phyloP scores from a whole-genome alignment of 30 jellyfish, hydroid and myxozoan species.

The Hydra vulgaris region DNA sequence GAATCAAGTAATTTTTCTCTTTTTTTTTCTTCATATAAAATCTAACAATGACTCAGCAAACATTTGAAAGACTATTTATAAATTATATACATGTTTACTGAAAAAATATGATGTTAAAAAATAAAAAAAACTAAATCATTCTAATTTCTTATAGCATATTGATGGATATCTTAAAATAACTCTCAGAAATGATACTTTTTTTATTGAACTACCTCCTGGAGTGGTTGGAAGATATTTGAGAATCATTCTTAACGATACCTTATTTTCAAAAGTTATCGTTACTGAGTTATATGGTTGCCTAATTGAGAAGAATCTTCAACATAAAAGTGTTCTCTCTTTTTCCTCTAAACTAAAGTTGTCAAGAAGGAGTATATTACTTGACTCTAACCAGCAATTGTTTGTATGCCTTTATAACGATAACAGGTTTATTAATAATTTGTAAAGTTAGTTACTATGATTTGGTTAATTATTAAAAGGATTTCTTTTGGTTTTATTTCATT shows the following conservation, averaged over 20 bases:
- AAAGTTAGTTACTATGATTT: too few relatives aligned
- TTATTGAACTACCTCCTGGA: constrained; percentile 33
- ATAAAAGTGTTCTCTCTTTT: background rate
- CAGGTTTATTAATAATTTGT: background rate
- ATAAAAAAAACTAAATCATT: too few relatives aligned
- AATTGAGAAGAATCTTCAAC: constrained; percentile 36
- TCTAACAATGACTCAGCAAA: constrained; percentile 44
- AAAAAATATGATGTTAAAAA: too few relatives aligned
- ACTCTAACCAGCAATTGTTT: background rate
- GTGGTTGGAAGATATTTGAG: constrained; percentile 43
- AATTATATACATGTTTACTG: too few relatives aligned
- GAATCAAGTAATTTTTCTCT: background rate
- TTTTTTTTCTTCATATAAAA: background rate
- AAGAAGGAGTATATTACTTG: background rate
- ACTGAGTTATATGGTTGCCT: constrained; percentile 70
- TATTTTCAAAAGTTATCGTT: constrained; percentile 29
- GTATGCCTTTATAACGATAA: background rate
- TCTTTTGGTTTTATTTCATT: too few relatives aligned
- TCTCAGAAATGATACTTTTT: constrained; percentile 39
- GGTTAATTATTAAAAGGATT: background rate
- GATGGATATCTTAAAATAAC: too few relatives aligned
- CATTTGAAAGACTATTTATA: too few relatives aligned
- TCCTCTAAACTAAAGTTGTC: background rate
- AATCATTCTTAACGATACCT: constrained; percentile 35
- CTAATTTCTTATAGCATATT: too few relatives aligned